These are phyloP conservation scores for Mus pahari DNA, from an alignment of 2,113 vertebrate species.

Conservation along the genomic window DNA sequence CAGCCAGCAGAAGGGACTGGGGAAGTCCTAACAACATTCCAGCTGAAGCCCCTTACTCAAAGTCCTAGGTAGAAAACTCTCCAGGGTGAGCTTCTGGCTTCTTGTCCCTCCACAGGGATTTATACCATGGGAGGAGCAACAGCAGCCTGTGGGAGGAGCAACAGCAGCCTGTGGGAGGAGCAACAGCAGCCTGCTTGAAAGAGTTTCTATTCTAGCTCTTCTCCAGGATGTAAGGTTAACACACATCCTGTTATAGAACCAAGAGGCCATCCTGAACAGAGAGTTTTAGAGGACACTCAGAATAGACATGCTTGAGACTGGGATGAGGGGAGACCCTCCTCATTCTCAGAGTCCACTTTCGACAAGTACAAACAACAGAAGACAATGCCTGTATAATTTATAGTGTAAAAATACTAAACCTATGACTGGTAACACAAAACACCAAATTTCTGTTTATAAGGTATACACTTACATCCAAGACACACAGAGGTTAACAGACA, in stretches of 20 bases:
- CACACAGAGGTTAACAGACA: not conserved
- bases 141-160: not conserved
- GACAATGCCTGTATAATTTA: not conserved
- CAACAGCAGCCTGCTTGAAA: too few relatives aligned
- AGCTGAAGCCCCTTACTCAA: not conserved
- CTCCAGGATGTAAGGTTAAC: not conserved
- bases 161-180: too few relatives aligned
- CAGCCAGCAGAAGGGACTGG: too few relatives aligned
- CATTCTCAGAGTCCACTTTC: not conserved
- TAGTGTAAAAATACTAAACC: not conserved
- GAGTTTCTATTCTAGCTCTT: not conserved
- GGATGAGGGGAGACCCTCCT: not conserved
- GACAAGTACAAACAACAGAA: too few relatives aligned
- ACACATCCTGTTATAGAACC: not conserved
- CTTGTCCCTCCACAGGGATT: not conserved
- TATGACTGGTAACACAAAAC: not conserved
- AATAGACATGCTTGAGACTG: not conserved
- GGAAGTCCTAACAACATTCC: too few relatives aligned
- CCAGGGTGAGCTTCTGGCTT: not conserved
- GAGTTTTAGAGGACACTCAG: not conserved
- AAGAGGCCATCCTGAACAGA: not conserved
- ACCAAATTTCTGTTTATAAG: not conserved
- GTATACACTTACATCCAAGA: not conserved
- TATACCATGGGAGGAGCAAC: too few relatives aligned
- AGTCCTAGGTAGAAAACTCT: not conserved